Evolutionary conservation across 92 coral and sea anemone genomes (phyloP).

Genomic region (Paragorgia papillata): DNA sequence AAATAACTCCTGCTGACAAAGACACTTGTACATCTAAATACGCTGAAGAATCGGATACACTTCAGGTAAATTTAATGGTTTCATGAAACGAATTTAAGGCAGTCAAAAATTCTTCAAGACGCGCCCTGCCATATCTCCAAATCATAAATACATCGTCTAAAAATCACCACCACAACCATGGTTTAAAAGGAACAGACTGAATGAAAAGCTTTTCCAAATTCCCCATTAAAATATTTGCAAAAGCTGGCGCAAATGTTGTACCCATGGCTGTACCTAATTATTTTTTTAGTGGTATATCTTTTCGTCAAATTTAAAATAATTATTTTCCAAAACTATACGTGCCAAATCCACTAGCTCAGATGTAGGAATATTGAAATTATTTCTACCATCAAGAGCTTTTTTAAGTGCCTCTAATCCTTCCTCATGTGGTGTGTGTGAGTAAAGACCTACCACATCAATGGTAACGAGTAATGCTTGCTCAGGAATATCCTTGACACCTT

Average conservation of each 20-base stretch:
- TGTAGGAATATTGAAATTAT: too few species aligned
- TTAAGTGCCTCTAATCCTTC: too few species aligned
- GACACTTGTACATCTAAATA: constrained; percentile 46
- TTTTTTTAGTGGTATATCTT: constrained; percentile 1
- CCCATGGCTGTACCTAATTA: background rate
- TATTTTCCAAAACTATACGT: too few species aligned
- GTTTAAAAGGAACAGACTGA: background rate
- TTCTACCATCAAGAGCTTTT: too few species aligned
- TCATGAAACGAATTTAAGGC: constrained; percentile 46
- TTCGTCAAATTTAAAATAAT: background rate
- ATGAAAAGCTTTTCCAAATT: background rate
- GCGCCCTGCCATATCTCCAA: constrained; percentile 42
- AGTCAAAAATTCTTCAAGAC: constrained; percentile 5
- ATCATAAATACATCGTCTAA: constrained; percentile 52
- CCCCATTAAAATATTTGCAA: background rate
- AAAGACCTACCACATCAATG: too few species aligned
- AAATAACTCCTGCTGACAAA: constrained; percentile 8
- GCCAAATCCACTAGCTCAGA: too few species aligned
- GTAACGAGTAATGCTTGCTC: too few species aligned
- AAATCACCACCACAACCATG: background rate
- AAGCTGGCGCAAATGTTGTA: background rate
- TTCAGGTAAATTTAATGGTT: constrained; percentile 43
- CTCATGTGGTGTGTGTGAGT: too few species aligned
- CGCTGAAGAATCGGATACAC: constrained; percentile 23
- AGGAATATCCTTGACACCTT: too few species aligned